phyloP scores from a whole-genome alignment of 2,888 invertebrate species.

The Dicyrtomina minuta region DNA sequence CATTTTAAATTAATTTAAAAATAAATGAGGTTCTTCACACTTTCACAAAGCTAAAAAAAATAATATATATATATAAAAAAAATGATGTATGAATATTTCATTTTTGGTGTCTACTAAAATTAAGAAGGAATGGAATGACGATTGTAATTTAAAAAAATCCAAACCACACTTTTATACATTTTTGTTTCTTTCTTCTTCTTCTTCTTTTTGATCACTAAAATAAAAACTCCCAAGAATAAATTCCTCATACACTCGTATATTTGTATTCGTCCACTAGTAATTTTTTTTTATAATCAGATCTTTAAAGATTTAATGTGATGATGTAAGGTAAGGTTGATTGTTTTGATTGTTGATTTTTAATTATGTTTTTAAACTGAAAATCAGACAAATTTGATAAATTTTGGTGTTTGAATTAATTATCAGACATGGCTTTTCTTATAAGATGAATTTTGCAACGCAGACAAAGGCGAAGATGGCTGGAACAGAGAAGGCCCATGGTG shows the following conservation, averaged over 20 bases:
- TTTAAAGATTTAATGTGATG: not conserved
- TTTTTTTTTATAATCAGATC: not conserved
- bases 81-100: too few relatives aligned
- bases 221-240: too few relatives aligned
- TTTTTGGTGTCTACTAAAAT: too few relatives aligned
- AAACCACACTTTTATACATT: not conserved
- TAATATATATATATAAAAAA: too few relatives aligned
- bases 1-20: too few relatives aligned
- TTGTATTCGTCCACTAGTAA: too few relatives aligned
- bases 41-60: too few relatives aligned
- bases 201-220: too few relatives aligned
- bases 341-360: not conserved
- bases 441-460: slow-evolving; percentile 41
- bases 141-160: not conserved
- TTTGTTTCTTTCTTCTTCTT: not conserved
- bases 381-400: slow-evolving; percentile 1
- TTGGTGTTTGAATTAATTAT: not conserved
- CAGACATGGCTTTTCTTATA: slow-evolving; percentile 29
- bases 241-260: too few relatives aligned
- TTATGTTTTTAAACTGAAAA: not conserved
- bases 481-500: slow-evolving; percentile 40
- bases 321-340: not conserved
- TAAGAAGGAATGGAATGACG: too few relatives aligned
- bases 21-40: too few relatives aligned
- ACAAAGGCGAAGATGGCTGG: slow-evolving; percentile 42